Conservation (phyloP, 2,797 vertebrate species). For the Fratercula arctica region DNA sequence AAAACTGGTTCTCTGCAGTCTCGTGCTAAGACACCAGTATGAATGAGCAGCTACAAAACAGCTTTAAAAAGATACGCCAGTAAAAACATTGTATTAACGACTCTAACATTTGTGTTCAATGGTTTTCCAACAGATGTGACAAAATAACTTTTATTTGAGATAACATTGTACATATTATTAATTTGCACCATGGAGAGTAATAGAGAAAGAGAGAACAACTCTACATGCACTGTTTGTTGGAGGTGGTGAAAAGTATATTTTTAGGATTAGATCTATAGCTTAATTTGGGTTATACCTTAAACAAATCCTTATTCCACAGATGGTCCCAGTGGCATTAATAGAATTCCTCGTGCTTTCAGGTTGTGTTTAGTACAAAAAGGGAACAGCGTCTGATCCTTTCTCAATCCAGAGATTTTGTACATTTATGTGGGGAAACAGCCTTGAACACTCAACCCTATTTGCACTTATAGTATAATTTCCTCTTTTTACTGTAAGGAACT, state of each 20-base stretch:
- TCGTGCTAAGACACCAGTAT: not conserved
- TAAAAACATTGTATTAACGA: not conserved
- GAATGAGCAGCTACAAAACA: not conserved
- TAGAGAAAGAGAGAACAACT: not conserved
- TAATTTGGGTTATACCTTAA: not conserved
- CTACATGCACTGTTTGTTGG: rapidly evolving
- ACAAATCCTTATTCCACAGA: not conserved
- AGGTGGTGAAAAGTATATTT: not conserved
- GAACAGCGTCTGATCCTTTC: not conserved
- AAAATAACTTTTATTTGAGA: not conserved
- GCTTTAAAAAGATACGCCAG: not conserved
- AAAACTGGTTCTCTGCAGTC: not conserved
- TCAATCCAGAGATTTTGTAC: not conserved
- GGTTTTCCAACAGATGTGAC: not conserved
- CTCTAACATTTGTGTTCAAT: not conserved
- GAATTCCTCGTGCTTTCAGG: not conserved
- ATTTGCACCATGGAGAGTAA: not conserved
- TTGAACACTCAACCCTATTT: not conserved
- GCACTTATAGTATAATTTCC: not conserved
- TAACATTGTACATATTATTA: not conserved
- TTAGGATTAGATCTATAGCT: not conserved
- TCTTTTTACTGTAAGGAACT: not conserved
- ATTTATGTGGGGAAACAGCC: not conserved
- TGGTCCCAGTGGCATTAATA: not conserved
- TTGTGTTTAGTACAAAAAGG: not conserved